Conservation (phyloP, 2,797 vertebrate species). For the Thunnus albacares region DNA sequence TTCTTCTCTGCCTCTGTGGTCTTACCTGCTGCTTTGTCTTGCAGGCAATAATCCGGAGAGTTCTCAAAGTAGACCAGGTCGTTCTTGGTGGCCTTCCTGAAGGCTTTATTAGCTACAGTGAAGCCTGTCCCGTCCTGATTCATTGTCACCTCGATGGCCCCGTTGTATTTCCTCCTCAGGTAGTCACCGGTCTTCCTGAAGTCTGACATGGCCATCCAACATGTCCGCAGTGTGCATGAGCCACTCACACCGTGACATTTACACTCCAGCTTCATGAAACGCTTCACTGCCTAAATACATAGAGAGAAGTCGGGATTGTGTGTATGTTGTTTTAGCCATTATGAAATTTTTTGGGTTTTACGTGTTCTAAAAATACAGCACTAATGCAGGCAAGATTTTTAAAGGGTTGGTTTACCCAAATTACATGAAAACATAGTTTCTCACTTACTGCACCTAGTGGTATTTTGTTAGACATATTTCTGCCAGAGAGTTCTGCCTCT, state of each 20-base stretch:
- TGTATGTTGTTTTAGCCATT: neutral
- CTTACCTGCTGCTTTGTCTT: slow-evolving; percentile 98
- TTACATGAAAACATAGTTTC: neutral
- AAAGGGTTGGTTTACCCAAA: neutral
- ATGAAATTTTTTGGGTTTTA: slow-evolving; percentile 1
- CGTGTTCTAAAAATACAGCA: neutral
- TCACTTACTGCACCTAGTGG: neutral
- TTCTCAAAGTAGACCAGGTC: slow-evolving; percentile 99
- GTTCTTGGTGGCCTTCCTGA: slow-evolving; percentile 90
- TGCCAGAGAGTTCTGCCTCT: neutral
- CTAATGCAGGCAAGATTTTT: neutral
- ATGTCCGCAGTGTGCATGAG: slow-evolving; percentile 97
- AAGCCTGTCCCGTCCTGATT: slow-evolving; percentile 98
- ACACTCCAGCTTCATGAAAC: slow-evolving; percentile 98
- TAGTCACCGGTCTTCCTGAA: slow-evolving; percentile 97
- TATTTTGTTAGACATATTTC: neutral
- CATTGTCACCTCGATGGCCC: slow-evolving; percentile 97
- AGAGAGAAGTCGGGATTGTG: slow-evolving; percentile 16
- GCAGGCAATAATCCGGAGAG: slow-evolving; percentile 97
- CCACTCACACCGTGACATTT: slow-evolving; percentile 99
- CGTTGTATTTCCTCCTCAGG: slow-evolving; percentile 95
- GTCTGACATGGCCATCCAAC: slow-evolving; percentile 98
- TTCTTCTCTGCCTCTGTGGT: neutral
- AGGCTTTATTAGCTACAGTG: slow-evolving; percentile 93
- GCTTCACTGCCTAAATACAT: slow-evolving; percentile 91